Conservation (phyloP, 2,113 vertebrate genomes). For the Lynx canadensis region DNA sequence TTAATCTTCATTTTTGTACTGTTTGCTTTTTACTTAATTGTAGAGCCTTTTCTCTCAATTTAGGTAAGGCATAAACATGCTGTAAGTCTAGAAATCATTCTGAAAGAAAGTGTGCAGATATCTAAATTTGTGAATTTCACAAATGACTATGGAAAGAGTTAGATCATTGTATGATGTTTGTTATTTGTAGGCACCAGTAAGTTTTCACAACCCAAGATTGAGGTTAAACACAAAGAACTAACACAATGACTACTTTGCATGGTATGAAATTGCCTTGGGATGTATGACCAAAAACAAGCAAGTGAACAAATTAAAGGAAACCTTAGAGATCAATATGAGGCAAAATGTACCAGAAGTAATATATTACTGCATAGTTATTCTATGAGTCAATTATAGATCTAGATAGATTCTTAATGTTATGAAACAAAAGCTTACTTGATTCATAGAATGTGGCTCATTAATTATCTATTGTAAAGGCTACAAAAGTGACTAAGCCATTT, state of each 20-base stretch:
- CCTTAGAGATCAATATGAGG: background rate
- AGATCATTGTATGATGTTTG: background rate
- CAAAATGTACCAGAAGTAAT: background rate
- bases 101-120: background rate
- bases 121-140: background rate
- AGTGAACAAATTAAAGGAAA: background rate
- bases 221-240: background rate
- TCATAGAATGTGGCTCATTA: background rate
- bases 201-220: background rate
- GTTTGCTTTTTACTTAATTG: background rate
- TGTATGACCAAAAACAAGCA: background rate
- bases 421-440: conserved; percentile 48
- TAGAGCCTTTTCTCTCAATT: background rate
- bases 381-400: background rate
- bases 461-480: conserved; percentile 56
- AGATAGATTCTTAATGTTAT: background rate
- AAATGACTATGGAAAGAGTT: background rate
- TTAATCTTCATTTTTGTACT: background rate
- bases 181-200: background rate
- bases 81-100: background rate
- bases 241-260: background rate
- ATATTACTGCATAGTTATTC: background rate
- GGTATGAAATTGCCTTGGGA: background rate
- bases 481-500: background rate
- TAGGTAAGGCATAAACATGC: background rate